phyloP scores from a whole-genome alignment of 2,888 invertebrate genomes.

The Troglohyphantes excavatus region DNA sequence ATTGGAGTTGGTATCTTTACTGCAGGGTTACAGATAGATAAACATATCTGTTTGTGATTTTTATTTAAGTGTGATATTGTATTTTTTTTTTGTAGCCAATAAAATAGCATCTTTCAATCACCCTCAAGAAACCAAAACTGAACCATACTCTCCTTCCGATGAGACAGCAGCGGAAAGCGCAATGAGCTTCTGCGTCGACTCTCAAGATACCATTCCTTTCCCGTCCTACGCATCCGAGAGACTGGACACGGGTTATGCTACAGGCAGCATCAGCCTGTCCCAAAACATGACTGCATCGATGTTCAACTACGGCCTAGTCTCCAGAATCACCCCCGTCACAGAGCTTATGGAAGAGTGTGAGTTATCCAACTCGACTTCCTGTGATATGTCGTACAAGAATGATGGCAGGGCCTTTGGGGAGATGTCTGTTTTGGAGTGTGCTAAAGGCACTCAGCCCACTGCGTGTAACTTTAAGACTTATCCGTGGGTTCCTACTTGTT shows the following conservation, averaged over 20 bases:
- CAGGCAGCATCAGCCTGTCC: constrained; percentile 51
- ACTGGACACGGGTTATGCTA: constrained; percentile 69
- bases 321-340: constrained; percentile 63
- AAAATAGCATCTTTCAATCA: not conserved
- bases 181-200: constrained; percentile 66
- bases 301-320: constrained; percentile 14
- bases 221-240: constrained; percentile 52
- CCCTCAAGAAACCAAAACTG: not conserved
- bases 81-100: constrained; percentile 16
- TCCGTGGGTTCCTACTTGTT: constrained; percentile 42
- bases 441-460: not conserved
- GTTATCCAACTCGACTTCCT: constrained; percentile 35
- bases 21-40: no score
- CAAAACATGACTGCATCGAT: constrained; percentile 22
- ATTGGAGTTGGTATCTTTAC: no score
- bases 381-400: constrained; percentile 55
- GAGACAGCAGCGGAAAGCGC: not conserved
- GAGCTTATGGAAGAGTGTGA: constrained; percentile 69
- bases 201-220: constrained; percentile 49
- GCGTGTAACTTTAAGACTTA: constrained; percentile 12
- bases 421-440: not conserved
- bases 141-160: not conserved
- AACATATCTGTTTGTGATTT: no score
- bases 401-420: not conserved
- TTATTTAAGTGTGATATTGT: no score